These are phyloP conservation scores for Asbolus verrucosus DNA, from an alignment of 1,140 invertebrate species.

Conservation along the genomic window DNA sequence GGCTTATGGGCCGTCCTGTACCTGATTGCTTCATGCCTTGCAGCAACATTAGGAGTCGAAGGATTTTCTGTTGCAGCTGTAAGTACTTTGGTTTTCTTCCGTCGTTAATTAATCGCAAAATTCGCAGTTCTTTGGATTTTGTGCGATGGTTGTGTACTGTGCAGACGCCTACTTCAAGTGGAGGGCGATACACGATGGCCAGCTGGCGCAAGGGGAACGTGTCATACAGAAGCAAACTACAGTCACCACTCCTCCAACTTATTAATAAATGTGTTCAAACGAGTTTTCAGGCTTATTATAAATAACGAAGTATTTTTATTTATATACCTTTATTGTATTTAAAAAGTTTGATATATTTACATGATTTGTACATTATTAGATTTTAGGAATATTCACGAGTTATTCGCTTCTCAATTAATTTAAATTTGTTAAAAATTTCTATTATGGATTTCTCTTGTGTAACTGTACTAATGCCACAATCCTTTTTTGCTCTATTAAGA, in stretches of 20 bases:
- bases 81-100: constrained; percentile 64
- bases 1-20: constrained; percentile 78
- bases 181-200: constrained; percentile 72
- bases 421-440: too few relatives aligned
- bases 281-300: background rate
- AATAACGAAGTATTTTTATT: too few relatives aligned
- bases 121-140: constrained; percentile 83
- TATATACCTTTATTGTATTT: too few relatives aligned
- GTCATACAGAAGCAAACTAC: constrained; percentile 74
- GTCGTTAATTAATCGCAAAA: constrained; percentile 9
- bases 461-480: too few relatives aligned
- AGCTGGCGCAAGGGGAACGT: constrained; percentile 79
- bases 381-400: too few relatives aligned
- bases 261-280: constrained; percentile 14
- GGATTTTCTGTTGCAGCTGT: constrained; percentile 76
- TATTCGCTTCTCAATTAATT: too few relatives aligned
- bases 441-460: too few relatives aligned
- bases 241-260: constrained; percentile 57
- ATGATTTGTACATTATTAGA: too few relatives aligned
- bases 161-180: constrained; percentile 84
- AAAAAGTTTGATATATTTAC: too few relatives aligned
- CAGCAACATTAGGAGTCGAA: constrained; percentile 69
- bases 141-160: constrained; percentile 80
- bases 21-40: constrained; percentile 76
- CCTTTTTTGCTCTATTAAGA: too few relatives aligned